phyloP scores from a whole-genome alignment of 2,113 vertebrate species.

The Tiliqua scincoides region DNA sequence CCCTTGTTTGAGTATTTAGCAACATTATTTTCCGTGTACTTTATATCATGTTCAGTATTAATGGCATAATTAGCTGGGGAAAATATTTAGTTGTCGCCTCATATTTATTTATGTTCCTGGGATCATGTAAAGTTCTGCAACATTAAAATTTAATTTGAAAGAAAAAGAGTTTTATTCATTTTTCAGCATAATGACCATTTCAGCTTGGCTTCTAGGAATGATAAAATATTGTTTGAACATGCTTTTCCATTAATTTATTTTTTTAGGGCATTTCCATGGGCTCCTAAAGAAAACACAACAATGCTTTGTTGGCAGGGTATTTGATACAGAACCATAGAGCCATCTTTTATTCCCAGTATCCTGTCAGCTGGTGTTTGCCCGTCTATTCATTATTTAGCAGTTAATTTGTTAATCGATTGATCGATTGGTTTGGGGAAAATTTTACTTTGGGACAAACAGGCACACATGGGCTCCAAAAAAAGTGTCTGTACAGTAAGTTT shows the following conservation, averaged over 20 bases:
- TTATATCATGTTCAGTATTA: slow-evolving; percentile 70
- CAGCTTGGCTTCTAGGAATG: slow-evolving; percentile 72
- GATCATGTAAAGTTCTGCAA: slow-evolving; percentile 81
- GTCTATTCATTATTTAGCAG: slow-evolving; percentile 75
- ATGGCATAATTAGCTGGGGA: slow-evolving; percentile 76
- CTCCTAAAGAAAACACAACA: slow-evolving; percentile 69
- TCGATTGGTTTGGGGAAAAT: slow-evolving; percentile 70
- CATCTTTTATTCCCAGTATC: slow-evolving; percentile 73
- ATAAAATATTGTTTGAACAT: slow-evolving; percentile 76
- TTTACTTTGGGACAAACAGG: slow-evolving; percentile 64
- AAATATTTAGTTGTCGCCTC: slow-evolving; percentile 77
- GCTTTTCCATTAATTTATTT: slow-evolving; percentile 67
- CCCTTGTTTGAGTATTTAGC: slow-evolving; percentile 55
- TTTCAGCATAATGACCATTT: slow-evolving; percentile 78
- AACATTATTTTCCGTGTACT: slow-evolving; percentile 64
- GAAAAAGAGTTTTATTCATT: slow-evolving; percentile 77
- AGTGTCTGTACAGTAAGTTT: slow-evolving; percentile 64
- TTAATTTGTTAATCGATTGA: slow-evolving; percentile 81
- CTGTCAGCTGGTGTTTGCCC: slow-evolving; percentile 65
- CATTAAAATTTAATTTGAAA: slow-evolving; percentile 82
- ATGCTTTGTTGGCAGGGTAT: slow-evolving; percentile 72
- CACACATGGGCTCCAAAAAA: slow-evolving; percentile 32
- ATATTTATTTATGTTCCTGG: slow-evolving; percentile 77
- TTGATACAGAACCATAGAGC: slow-evolving; percentile 72
- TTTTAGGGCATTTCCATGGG: slow-evolving; percentile 72